These are phyloP conservation scores for Myotis daubentonii DNA, from an alignment of 2,797 vertebrate species.

Conservation along the genomic window DNA sequence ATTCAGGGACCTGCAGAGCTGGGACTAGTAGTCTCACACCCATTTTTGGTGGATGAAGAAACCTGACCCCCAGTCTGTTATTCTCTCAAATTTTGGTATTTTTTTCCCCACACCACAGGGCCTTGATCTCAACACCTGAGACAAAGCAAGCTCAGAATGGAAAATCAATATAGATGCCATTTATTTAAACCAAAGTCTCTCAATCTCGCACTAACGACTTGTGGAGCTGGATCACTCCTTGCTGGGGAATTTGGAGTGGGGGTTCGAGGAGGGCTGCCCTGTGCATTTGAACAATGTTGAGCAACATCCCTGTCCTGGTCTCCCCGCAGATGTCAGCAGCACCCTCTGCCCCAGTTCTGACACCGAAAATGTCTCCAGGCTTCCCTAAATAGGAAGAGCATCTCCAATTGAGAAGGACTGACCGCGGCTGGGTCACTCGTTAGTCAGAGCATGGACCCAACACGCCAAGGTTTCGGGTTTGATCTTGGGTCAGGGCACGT, in stretches of 20 bases:
- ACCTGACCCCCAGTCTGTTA: background rate
- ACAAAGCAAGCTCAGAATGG: background rate
- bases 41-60: slow-evolving; percentile 8
- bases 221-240: slow-evolving; percentile 13
- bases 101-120: background rate
- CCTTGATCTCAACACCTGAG: background rate
- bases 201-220: background rate
- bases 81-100: background rate
- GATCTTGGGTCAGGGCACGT: background rate
- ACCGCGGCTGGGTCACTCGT: background rate
- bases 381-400: background rate
- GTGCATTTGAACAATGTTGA: background rate
- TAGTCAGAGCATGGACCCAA: background rate
- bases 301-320: background rate
- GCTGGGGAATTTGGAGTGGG: background rate
- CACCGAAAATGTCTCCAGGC: slow-evolving; percentile 39
- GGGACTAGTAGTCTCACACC: background rate
- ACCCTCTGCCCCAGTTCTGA: background rate
- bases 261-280: background rate
- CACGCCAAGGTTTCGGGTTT: background rate
- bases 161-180: background rate
- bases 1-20: background rate
- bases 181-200: background rate
- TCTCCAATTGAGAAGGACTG: background rate
- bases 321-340: slow-evolving; percentile 22